Base-by-base conservation (phyloP, 2,888 invertebrate species). In the Lasiommata megera region DNA sequence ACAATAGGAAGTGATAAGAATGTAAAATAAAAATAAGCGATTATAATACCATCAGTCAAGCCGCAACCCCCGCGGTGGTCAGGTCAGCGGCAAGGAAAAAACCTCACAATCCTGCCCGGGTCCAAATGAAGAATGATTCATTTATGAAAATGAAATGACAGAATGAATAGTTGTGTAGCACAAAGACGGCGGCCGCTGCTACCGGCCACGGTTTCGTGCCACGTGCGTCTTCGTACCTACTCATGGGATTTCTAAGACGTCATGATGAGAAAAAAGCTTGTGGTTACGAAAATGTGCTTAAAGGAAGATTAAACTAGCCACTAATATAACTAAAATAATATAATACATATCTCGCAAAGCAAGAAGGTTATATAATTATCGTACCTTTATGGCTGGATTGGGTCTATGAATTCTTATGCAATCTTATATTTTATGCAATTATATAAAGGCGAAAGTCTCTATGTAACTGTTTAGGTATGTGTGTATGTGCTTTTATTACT, bases 121-220 rank as follows among this genome's bases (percentile, higher is more conserved):
- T 88, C 84, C 88, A 85, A 88, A 89, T 86, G 87, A 86, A 84
- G 86, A 88, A 89, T 85, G 83, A 87, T 88, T 88, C 87, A 83
- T 89, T 88, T 89, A 86, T 85, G 86, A 88, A 88, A 89, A 88
- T 85, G 84, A 83, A 89, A 90, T 86, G 88, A 89, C 89, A 85
- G 87, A 87, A 85, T 88, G 85, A 84, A 84, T 86, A 84, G 82
- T 87, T 78, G 79, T 74, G 75, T 72, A 76, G 76, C 74, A 82
- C 82, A 86, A 85, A 80, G 72, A 75, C 71, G 74, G 66, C 69
- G 68, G 73, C 73, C 71, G 84, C n/a, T n/a, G n/a, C 88, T 87
- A 86, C 88, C 74, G 84, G 77, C 79, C 78, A 72, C 70, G 69
- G 77, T 73, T 76, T 80, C 78, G 73, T 77, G 79, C 78, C 82